Conservation (phyloP, 2,797 vertebrate genomes). For the Echeneis naucrates region DNA sequence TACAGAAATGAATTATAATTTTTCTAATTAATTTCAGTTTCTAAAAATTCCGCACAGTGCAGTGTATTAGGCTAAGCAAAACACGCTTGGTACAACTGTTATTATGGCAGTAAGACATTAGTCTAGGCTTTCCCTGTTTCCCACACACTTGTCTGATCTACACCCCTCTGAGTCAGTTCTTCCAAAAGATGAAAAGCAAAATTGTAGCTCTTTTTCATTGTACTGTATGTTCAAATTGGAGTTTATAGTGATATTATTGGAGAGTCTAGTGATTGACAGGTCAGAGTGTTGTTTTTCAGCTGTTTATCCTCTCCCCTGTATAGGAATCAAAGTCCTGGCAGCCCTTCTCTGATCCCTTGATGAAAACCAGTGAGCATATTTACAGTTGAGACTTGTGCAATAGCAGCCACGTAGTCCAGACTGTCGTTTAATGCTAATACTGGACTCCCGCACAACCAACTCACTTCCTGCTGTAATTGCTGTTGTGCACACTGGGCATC, state of each 20-base stretch:
- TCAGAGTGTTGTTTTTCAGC: conserved; percentile 65
- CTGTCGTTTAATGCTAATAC: conserved; percentile 76
- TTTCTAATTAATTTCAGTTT: conserved; percentile 35
- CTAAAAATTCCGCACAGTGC: conserved; percentile 10
- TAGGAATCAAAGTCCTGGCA: conserved; percentile 73
- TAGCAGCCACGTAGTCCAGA: conserved; percentile 47
- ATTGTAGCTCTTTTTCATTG: conserved; percentile 21
- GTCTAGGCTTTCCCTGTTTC: conserved; percentile 3
- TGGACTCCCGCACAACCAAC: conserved; percentile 28
- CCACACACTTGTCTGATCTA: conserved; percentile 19
- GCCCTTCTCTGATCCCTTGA: conserved; percentile 70
- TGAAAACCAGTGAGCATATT: conserved; percentile 75
- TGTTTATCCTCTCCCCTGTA: conserved; percentile 68
- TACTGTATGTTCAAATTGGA: conserved; percentile 40
- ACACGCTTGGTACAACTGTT: conserved; percentile 1
- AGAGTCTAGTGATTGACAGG: conserved; percentile 60
- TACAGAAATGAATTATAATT: conserved; percentile 31
- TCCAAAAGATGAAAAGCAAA: conserved; percentile 13
- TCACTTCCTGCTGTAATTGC: conserved; percentile 36
- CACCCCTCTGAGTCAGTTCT: conserved; percentile 31
- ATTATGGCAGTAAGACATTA: conserved; percentile 10
- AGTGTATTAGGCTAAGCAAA: conserved; percentile 27
- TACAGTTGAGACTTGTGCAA: conserved; percentile 59
- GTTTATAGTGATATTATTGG: conserved; percentile 35
- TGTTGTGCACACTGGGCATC: conserved; percentile 18